Evolutionary conservation across 2,797 vertebrate genomes (phyloP).

Genomic region (Lacerta viridis): DNA sequence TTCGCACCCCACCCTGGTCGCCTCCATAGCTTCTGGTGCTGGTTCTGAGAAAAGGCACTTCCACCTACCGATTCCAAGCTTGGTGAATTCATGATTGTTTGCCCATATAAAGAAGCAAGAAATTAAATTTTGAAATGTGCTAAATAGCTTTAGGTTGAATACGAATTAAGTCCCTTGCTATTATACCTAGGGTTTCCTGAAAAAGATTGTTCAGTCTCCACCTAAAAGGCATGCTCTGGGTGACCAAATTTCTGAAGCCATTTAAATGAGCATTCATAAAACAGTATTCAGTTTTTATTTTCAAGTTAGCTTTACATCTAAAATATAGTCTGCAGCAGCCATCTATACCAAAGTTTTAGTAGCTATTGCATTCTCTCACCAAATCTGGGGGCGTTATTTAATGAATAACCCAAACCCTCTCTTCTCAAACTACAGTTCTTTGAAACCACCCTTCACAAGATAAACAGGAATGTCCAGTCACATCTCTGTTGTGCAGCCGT

Average conservation of each 20-base stretch:
- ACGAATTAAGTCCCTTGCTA: neutral
- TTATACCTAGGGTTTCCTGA: neutral
- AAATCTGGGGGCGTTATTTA: neutral
- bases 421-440: neutral
- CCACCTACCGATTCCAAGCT: neutral
- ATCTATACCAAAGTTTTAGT: neutral
- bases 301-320: neutral
- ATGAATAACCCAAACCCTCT: neutral
- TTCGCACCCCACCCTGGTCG: too few relatives aligned
- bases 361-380: neutral
- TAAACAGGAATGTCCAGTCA: neutral
- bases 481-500: neutral
- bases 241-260: neutral
- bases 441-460: too few relatives aligned
- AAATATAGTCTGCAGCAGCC: neutral
- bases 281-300: neutral
- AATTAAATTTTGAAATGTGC: neutral
- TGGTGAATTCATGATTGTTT: neutral
- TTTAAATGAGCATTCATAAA: neutral
- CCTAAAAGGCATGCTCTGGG: neutral
- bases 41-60: neutral
- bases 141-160: neutral
- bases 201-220: neutral
- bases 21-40: neutral
- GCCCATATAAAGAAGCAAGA: neutral